Conservation (phyloP, 1,140 invertebrate genomes). For the Marisa cornuarietis region DNA sequence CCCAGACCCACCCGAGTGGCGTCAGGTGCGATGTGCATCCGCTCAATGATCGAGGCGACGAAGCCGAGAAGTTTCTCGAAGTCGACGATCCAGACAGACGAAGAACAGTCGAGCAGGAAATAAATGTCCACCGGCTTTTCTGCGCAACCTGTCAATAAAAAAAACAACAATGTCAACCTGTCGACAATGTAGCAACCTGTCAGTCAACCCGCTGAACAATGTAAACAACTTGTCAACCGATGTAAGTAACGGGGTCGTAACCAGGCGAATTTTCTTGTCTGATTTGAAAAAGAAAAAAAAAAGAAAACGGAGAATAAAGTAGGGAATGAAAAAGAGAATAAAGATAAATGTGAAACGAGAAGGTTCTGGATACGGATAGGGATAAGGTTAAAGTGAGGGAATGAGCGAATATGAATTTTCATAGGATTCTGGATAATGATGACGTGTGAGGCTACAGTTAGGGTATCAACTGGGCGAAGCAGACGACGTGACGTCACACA, state of each 20-base stretch:
- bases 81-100: conserved; percentile 42
- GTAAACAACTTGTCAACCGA: not conserved
- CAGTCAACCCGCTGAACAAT: not conserved
- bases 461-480: not conserved
- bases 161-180: not conserved
- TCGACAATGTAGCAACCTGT: not conserved
- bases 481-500: too few relatives aligned
- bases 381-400: not conserved
- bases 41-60: conserved; percentile 39
- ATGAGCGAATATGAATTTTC: not conserved
- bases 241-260: not conserved
- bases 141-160: not conserved
- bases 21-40: conserved; percentile 41
- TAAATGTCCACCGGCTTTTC: conserved; percentile 48
- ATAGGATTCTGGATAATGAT: not conserved
- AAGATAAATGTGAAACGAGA: not conserved
- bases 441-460: not conserved
- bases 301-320: not conserved
- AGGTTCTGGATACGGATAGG: not conserved
- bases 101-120: conserved; percentile 49
- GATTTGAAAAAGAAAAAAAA: not conserved
- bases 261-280: not conserved
- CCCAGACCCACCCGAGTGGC: conserved; percentile 51
- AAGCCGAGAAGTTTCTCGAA: conserved; percentile 47
- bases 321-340: not conserved